A percentile compares a stretch with the other conserved stretches of the same genome.
phyloP scores from a whole-genome alignment of 2,113 vertebrate genomes.

The Rhodinocichla rosea region DNA sequence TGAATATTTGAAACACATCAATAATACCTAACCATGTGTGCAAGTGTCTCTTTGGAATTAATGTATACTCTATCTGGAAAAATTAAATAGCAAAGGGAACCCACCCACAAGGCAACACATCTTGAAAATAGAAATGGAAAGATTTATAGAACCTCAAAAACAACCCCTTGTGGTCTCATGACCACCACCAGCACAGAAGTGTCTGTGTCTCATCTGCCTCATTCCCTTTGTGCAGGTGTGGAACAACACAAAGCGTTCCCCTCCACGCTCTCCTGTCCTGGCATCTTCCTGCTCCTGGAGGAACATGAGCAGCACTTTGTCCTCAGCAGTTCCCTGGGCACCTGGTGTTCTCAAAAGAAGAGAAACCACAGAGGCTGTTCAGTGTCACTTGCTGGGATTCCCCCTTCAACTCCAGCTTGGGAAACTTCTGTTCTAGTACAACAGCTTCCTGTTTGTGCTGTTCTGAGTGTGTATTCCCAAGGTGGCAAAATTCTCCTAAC shows the following conservation, averaged over 20 bases:
- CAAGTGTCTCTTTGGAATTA: not conserved
- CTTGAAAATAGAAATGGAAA: not conserved
- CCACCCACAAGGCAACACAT: not conserved
- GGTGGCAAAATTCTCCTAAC: not conserved
- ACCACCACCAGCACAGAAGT: not conserved
- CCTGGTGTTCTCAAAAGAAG: conserved; percentile 24
- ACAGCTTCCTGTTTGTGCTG: not conserved
- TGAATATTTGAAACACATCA: not conserved
- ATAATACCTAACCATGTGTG: not conserved
- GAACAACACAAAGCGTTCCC: not conserved
- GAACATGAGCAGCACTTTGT: not conserved
- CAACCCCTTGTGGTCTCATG: not conserved
- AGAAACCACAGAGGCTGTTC: not conserved
- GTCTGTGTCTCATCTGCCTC: not conserved
- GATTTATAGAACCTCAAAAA: not conserved
- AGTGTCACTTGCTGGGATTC: not conserved
- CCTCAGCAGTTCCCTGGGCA: conserved; percentile 50
- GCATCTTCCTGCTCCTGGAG: not conserved
- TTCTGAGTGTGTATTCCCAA: not conserved
- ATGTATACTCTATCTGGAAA: not conserved
- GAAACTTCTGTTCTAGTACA: not conserved
- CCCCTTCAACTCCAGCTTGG: not conserved
- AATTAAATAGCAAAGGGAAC: not conserved
- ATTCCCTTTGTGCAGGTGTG: not conserved
- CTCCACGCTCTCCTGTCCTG: not conserved